Percentiles rank a stretch among this genome's conserved stretches.
Evolutionary conservation across 2,113 vertebrate genomes (phyloP).

Genomic region (Nothocercus nigrocapillus): DNA sequence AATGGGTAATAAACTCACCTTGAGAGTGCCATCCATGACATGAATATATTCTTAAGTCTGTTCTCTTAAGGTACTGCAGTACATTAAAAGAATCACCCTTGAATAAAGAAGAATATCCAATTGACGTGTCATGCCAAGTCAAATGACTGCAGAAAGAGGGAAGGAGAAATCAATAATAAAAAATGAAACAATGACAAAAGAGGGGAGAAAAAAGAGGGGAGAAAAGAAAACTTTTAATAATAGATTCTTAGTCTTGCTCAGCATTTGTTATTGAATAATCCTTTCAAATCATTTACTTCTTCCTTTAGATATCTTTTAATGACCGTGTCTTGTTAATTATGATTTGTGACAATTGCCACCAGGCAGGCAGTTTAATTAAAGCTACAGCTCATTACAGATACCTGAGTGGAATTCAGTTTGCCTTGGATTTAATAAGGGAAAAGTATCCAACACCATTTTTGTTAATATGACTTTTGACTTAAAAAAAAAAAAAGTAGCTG

Average conservation of each 20-base stretch:
- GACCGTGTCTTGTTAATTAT: neutral
- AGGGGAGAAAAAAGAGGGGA: neutral
- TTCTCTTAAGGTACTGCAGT: neutral
- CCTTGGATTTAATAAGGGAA: neutral
- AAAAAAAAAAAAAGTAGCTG: neutral
- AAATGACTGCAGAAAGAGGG: neutral
- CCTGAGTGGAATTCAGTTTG: neutral
- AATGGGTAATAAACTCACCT: conserved; percentile 15
- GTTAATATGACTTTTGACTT: neutral
- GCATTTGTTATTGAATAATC: neutral
- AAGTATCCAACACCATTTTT: neutral
- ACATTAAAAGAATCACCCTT: neutral
- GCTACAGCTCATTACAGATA: neutral
- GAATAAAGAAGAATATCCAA: neutral
- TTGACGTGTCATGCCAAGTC: neutral
- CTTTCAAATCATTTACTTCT: neutral
- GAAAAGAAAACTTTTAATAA: neutral
- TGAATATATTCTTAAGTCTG: neutral
- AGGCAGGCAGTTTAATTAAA: neutral
- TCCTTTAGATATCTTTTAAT: neutral
- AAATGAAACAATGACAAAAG: neutral
- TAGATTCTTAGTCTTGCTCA: neutral
- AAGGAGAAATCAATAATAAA: neutral
- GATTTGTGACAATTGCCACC: neutral
- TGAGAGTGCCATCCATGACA: neutral